phyloP scores from a whole-genome alignment of 1,140 invertebrate genomes.

The Wasmannia auropunctata region DNA sequence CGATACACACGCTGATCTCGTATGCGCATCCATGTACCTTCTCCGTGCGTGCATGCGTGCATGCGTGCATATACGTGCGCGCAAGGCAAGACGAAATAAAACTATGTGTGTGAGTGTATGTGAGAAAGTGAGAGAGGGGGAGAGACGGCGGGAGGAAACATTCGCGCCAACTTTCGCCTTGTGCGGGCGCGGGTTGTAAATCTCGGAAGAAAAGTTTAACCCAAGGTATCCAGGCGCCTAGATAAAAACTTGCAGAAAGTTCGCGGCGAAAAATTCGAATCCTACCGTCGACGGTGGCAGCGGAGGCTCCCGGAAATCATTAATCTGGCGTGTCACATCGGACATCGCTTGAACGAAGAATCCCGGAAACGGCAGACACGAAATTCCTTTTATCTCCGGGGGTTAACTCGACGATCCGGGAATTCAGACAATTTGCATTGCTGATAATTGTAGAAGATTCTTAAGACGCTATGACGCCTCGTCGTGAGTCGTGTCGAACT shows the following conservation, averaged over 20 bases:
- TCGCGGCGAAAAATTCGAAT: constrained; percentile 58
- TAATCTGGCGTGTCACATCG: constrained; percentile 52
- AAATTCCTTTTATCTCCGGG: constrained; percentile 49
- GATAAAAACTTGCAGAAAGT: constrained; percentile 54
- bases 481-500: background rate
- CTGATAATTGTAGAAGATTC: constrained; percentile 46
- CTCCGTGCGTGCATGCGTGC: background rate
- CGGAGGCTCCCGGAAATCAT: constrained; percentile 42
- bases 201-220: constrained; percentile 44
- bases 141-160: constrained; percentile 17
- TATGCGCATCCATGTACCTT: background rate
- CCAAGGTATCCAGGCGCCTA: background rate
- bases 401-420: constrained; percentile 25
- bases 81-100: no score
- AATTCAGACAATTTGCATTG: constrained; percentile 54
- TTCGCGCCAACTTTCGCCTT: constrained; percentile 42
- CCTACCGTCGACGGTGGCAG: constrained; percentile 19
- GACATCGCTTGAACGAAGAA: constrained; percentile 46
- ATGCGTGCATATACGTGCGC: background rate
- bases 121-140: background rate
- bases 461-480: constrained; percentile 8
- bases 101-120: background rate
- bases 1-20: constrained; percentile 4
- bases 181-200: constrained; percentile 36
- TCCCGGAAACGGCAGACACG: constrained; percentile 51